phyloP scores from a whole-genome alignment of 2,797 vertebrate species.

The Neoniphon sammara region DNA sequence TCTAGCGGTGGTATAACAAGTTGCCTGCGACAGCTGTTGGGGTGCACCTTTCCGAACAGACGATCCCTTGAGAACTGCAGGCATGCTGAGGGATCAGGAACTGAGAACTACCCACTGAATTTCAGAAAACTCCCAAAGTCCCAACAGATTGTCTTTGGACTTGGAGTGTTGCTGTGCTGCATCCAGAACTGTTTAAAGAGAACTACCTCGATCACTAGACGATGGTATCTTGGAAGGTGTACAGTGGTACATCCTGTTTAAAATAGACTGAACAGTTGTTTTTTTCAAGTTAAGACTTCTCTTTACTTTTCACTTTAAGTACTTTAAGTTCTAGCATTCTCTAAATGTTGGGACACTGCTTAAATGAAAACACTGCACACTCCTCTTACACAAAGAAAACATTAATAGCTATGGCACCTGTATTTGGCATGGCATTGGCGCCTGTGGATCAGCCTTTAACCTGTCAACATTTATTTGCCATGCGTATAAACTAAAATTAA shows the following conservation, averaged over 20 bases:
- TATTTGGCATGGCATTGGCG: constrained; percentile 4
- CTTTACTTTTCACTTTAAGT: too few species aligned
- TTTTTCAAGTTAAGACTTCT: background rate
- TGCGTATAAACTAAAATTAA: constrained; percentile 42
- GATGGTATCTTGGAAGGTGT: background rate
- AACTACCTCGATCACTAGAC: background rate
- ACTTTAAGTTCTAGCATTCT: background rate
- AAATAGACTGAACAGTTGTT: background rate
- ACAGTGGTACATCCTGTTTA: background rate
- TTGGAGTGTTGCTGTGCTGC: constrained; percentile 6
- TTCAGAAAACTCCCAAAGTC: constrained; percentile 34
- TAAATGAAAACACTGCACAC: constrained; percentile 12
- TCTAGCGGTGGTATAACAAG: constrained; percentile 8
- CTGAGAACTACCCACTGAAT: constrained; percentile 25
- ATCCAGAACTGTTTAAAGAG: background rate
- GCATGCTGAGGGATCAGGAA: constrained; percentile 37
- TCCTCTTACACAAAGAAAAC: background rate
- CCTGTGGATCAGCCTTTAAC: constrained; percentile 37
- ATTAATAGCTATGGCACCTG: background rate
- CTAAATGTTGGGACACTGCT: background rate
- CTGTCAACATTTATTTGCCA: constrained; percentile 59
- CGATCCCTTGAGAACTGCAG: constrained; percentile 39
- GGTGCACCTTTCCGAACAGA: constrained; percentile 46
- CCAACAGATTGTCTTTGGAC: constrained; percentile 16
- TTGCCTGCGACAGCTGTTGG: constrained; percentile 9